phyloP scores from a whole-genome alignment of 2,888 invertebrate species.

The Synanthedon vespiformis region DNA sequence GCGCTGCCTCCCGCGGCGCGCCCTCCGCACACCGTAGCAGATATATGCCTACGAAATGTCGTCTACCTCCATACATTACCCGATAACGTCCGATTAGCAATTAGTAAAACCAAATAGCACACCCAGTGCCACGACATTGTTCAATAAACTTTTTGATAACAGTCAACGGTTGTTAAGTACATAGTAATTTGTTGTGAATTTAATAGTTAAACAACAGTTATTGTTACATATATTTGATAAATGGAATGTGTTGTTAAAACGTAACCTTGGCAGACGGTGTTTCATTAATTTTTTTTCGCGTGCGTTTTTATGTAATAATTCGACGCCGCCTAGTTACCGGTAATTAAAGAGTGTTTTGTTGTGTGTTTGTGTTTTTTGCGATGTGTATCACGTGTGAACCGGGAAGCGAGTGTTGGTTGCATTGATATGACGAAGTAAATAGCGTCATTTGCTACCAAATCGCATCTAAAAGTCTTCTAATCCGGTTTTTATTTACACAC shows the following conservation, averaged over 20 bases:
- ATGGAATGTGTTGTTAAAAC: constrained; percentile 60
- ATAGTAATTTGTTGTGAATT: constrained; percentile 31
- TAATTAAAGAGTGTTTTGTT: constrained; percentile 34
- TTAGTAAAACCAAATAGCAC: constrained; percentile 48
- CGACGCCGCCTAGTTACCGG: constrained; percentile 17
- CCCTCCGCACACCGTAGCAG: constrained; percentile 41
- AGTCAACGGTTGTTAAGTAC: constrained; percentile 6
- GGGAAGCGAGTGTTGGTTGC: constrained; percentile 34
- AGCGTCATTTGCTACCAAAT: constrained; percentile 22
- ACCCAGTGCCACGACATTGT: constrained; percentile 30
- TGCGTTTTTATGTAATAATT: constrained; percentile 25
- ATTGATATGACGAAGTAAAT: constrained; percentile 26
- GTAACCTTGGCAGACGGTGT: constrained; percentile 39
- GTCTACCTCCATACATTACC: constrained; percentile 40
- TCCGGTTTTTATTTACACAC: constrained; percentile 58
- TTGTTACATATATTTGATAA: constrained; percentile 12
- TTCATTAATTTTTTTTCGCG: constrained; percentile 28
- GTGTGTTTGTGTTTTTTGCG: constrained; percentile 25
- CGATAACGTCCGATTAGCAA: constrained; percentile 51
- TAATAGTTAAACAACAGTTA: constrained; percentile 16
- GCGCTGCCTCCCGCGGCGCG: constrained; percentile 62
- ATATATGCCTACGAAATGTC: constrained; percentile 60
- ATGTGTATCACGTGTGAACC: constrained; percentile 30
- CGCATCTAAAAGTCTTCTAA: constrained; percentile 39
- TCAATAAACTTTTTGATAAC: constrained; percentile 5